Base-by-base conservation (phyloP, 2,797 vertebrate genomes). In the Adelosebastes latens region DNA sequence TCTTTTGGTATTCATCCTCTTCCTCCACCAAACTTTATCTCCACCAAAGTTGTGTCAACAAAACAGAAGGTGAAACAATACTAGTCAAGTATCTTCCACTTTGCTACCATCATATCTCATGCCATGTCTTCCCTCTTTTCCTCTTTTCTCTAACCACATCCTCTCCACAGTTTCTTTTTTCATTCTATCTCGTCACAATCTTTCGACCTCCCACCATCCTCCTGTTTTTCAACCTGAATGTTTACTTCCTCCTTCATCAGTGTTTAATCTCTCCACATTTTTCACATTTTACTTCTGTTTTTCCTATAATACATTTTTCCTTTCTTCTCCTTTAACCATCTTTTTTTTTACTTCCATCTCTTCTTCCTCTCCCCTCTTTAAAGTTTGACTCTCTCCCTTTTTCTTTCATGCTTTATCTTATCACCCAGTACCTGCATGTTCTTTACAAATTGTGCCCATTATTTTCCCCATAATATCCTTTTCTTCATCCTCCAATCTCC, bases 31-130 rank as follows among this genome's bases (percentile, higher is more conserved):
- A 59, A 76, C 62, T n/a, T 75, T 78, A 84, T 84, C 85, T 71
- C 64, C 64, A 22, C 27, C n/a, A 42, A 77, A 88, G 71, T 78
- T 82, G 74, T 66, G 71, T 81, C 74, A 93, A 89, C 90, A 92
- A 72, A 77, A 18, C 62, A 75, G 58, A 75, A 72, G 74, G 60
- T 66, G 27, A 82, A 87, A 85, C 69, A 85, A 83, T 49, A 53
- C 52, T 70, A 14, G 31, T 75, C 5, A 63, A 69, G 42, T 79
- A 76, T 89, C 84, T 83, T 79, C 81, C 80, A 77, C 59, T 52
- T 65, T 42, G 6, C n/a, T 56, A 16, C 25, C 55, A 20, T 60
- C 53, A 12, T 72, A 67, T 85, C 69, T 85, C 14, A n/a, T 3
- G 4, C 42, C 53, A 60, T 13, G 27, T 77, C 73, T 72, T 67